These are phyloP conservation scores for Drosophila pallidifrons DNA, from an alignment of 1,140 invertebrate genomes.

Conservation along the genomic window DNA sequence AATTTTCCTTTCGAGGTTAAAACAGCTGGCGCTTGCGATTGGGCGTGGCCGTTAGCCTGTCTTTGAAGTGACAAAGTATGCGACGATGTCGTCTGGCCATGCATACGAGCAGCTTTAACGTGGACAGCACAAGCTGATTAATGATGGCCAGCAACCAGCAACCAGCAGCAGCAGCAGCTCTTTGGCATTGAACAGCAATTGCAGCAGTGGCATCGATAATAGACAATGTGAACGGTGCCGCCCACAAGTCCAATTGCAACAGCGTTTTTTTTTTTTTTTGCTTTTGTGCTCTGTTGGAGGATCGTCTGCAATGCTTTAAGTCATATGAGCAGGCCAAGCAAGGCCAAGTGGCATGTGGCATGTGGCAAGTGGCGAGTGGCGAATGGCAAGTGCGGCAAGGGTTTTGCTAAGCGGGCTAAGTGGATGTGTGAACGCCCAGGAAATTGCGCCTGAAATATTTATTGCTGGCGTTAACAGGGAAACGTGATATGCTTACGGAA, in stretches of 20 bases:
- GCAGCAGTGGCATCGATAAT: not conserved
- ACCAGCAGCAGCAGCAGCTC: constrained; percentile 46
- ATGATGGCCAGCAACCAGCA: constrained; percentile 30
- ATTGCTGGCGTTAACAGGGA: constrained; percentile 63
- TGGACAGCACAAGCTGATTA: constrained; percentile 37
- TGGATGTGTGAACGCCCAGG: constrained; percentile 57
- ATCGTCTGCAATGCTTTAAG: not conserved
- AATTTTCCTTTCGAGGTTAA: constrained; percentile 1
- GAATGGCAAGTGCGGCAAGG: not conserved
- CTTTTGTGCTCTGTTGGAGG: too few relatives aligned
- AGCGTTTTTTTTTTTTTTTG: too few relatives aligned
- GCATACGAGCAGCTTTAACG: constrained; percentile 40
- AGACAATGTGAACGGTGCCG: not conserved
- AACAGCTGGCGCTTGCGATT: not conserved
- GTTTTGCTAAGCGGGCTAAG: constrained; percentile 35
- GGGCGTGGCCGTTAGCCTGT: not conserved
- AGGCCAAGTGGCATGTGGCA: not conserved
- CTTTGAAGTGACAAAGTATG: constrained; percentile 44
- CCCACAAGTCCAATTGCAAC: not conserved
- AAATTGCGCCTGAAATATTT: constrained; percentile 73
- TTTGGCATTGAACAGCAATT: constrained; percentile 23
- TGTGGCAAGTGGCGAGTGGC: not conserved
- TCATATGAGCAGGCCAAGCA: constrained; percentile 1
- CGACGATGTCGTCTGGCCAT: constrained; percentile 36
- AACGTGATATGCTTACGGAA: constrained; percentile 71